phyloP scores from a whole-genome alignment of 1,140 invertebrate species.

The Papilio machaon region DNA sequence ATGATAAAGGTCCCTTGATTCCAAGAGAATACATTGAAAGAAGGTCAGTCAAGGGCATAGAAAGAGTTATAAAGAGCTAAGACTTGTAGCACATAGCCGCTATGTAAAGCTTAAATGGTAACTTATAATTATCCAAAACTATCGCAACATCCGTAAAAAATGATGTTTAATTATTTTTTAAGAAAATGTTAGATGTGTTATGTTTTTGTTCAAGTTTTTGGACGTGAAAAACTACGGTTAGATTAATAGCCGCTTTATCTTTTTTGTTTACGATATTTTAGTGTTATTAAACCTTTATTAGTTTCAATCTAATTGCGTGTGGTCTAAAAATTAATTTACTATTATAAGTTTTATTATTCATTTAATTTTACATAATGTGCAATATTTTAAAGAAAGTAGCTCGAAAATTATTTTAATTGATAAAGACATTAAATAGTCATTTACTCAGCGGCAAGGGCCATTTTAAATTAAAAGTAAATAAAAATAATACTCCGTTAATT shows the following conservation, averaged over 20 bases:
- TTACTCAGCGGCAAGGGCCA: background rate
- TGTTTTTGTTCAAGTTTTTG: background rate
- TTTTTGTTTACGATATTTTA: conserved; percentile 16
- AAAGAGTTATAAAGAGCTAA: conserved; percentile 40
- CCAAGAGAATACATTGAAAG: conserved; percentile 41
- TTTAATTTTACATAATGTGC: background rate
- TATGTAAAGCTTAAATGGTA: background rate
- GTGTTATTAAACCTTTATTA: conserved; percentile 32
- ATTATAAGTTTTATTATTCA: background rate
- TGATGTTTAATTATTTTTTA: background rate
- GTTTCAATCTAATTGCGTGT: background rate
- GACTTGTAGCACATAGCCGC: conserved; percentile 34
- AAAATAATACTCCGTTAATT: background rate
- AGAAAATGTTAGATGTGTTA: background rate
- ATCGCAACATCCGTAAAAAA: too few relatives aligned
- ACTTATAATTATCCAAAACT: too few relatives aligned
- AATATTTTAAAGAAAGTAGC: background rate
- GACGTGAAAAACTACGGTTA: conserved; percentile 24
- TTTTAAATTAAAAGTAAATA: background rate
- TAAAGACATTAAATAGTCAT: conserved; percentile 9
- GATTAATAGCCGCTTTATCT: conserved; percentile 30
- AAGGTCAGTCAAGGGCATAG: conserved; percentile 55
- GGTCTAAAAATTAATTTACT: conserved; percentile 20
- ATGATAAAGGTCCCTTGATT: conserved; percentile 49
- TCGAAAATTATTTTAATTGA: background rate